Base-by-base conservation (phyloP, 2,797 vertebrate species). In the Lerista edwardsae region DNA sequence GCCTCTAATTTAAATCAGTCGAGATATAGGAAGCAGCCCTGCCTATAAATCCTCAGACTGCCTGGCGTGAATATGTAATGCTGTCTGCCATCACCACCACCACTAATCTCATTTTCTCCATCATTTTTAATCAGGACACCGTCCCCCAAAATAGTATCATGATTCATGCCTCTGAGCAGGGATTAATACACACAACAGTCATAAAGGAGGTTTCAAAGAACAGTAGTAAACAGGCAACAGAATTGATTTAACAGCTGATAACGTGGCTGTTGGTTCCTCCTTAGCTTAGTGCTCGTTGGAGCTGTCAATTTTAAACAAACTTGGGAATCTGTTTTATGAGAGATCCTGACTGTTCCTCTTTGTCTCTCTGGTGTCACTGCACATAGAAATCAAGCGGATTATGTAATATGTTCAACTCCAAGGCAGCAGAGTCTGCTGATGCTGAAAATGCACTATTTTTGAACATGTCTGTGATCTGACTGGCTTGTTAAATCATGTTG, bases 91-190 rank as follows among this genome's bases (percentile, higher is more conserved):
- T 92, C 91, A 89, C 80, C 94, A 76, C 82, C 94, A 62, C 69
- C 23, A 69, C 65, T 84, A 84, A 71, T 71, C 86, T 88, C 90
- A 44, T 88, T 80, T 86, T 93, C 87, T 94, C 89, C 91, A 91
- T 80, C 89, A 85, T 86, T 84, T 87, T 41, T 89, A 88, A 90
- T 87, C 73, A 36, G 76, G 31, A 6, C 51, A 59, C 86, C 89
- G 88, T 90, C 90, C 83, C 89, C 89, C 89, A 93, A 77, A 94
- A 90, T 91, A 92, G 57, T 74, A 61, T 90, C 79, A 84, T 82
- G 80, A 82, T 82, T 82, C 80, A 82, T 88, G 83, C 67, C 75
- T 71, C 81, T 82, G 86, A 92, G 80, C 79, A 85, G 86, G 47
- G 90, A 84, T 90, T 34, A 90, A 44, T 92, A 83, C n/a, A 41